Evolutionary conservation across 1,140 invertebrate genomes (phyloP).

Genomic region (Brachionus paranguensis): DNA sequence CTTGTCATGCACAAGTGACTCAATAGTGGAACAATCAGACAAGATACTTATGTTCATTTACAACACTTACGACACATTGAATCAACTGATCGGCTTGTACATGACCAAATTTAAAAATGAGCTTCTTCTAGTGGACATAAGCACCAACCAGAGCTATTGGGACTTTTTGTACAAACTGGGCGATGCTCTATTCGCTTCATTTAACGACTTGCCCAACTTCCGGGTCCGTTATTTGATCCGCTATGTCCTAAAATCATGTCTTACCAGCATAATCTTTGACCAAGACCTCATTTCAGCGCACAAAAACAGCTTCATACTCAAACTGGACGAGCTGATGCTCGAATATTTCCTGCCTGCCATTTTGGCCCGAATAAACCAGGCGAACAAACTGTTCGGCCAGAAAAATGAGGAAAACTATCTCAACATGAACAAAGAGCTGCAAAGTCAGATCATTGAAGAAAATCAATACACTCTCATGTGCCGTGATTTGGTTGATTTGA

Average conservation of each 20-base stretch:
- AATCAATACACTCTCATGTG: conserved; percentile 30
- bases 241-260: conserved; percentile 14
- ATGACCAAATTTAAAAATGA: conserved; percentile 20
- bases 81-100: conserved; percentile 30
- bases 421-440: neutral
- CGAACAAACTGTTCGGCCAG: neutral
- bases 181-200: conserved; percentile 4
- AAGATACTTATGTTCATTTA: conserved; percentile 21
- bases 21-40: neutral
- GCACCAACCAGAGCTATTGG: neutral
- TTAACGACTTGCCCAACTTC: conserved; percentile 21
- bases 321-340: neutral
- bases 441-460: conserved; percentile 30
- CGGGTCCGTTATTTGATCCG: conserved; percentile 21
- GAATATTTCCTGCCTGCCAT: conserved; percentile 30
- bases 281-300: neutral
- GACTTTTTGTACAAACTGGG: conserved; percentile 15
- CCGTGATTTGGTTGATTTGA: conserved; percentile 14
- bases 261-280: neutral
- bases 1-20: neutral
- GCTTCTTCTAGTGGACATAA: neutral
- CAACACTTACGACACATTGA: conserved; percentile 27
- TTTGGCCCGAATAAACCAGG: neutral
- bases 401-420: neutral
- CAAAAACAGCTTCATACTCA: neutral